phyloP scores from a whole-genome alignment of 2,113 vertebrate species.

The Conger conger region DNA sequence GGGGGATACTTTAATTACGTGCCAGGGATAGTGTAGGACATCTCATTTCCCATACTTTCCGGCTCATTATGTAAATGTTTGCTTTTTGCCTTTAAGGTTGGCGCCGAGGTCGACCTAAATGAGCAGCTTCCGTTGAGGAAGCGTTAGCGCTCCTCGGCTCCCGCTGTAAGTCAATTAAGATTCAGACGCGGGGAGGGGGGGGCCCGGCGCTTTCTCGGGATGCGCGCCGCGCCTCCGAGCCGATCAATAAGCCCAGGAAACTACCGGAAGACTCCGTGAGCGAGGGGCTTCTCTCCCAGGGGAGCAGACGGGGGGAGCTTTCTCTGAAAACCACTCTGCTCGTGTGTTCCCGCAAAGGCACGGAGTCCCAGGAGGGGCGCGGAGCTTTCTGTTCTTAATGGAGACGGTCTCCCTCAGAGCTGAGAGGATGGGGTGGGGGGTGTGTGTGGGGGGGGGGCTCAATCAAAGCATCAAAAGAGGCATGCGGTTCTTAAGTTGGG shows the following conservation, averaged over 20 bases:
- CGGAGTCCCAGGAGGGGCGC: neutral
- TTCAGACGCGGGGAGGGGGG: neutral
- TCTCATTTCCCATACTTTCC: neutral
- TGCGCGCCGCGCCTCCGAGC: neutral
- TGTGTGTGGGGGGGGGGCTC: neutral
- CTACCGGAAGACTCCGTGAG: neutral
- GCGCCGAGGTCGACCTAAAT: neutral
- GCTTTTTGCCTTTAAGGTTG: neutral
- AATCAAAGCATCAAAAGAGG: neutral
- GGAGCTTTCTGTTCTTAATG: neutral
- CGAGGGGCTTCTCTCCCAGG: neutral
- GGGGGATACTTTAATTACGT: neutral
- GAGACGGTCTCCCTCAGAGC: neutral
- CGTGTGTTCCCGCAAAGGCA: neutral
- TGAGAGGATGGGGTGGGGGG: neutral
- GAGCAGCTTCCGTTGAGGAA: neutral
- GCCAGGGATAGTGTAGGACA: neutral
- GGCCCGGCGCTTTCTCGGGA: neutral
- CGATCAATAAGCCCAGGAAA: neutral
- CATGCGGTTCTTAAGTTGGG: neutral
- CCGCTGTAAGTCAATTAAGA: neutral
- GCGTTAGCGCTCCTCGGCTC: neutral
- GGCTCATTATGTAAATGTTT: neutral
- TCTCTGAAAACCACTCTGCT: neutral
- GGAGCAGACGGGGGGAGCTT: neutral